Evolutionary conservation across 2,888 invertebrate species (phyloP).

Genomic region (Xestia xanthographa): DNA sequence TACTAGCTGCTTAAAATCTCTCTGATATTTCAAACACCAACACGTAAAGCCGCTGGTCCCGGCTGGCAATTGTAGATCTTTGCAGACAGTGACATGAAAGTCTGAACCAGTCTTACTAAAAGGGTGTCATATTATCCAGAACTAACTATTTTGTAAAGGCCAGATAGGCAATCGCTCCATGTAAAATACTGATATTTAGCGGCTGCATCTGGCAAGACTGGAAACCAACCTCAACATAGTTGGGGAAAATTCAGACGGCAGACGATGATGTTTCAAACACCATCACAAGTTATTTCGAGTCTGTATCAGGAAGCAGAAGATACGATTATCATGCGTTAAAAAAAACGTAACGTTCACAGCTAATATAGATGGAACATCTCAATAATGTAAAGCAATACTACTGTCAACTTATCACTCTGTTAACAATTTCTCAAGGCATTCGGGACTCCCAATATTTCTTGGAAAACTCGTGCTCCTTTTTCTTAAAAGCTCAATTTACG

Average conservation of each 20-base stretch:
- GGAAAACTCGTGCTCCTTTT: constrained; percentile 1
- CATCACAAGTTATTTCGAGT: background rate
- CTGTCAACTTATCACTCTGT: constrained; percentile 7
- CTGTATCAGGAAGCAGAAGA: background rate
- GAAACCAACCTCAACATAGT: no score
- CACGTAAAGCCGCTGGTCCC: no score
- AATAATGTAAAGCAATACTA: background rate
- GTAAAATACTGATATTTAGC: no score
- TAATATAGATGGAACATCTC: background rate
- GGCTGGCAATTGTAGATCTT: no score
- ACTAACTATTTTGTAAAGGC: no score
- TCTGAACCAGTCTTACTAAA: no score
- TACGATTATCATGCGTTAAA: background rate
- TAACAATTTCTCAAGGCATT: constrained; percentile 9
- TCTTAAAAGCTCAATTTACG: constrained; percentile 3
- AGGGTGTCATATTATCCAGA: no score
- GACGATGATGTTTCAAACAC: no score
- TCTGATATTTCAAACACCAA: background rate
- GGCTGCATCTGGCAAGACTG: no score
- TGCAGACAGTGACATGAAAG: no score
- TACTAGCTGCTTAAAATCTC: background rate
- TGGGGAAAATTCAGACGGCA: no score
- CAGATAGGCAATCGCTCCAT: no score
- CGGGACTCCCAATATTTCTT: background rate
- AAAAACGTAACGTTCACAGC: background rate